Base-by-base conservation (phyloP, 1,140 invertebrate species). In the Drosophila azteca region DNA sequence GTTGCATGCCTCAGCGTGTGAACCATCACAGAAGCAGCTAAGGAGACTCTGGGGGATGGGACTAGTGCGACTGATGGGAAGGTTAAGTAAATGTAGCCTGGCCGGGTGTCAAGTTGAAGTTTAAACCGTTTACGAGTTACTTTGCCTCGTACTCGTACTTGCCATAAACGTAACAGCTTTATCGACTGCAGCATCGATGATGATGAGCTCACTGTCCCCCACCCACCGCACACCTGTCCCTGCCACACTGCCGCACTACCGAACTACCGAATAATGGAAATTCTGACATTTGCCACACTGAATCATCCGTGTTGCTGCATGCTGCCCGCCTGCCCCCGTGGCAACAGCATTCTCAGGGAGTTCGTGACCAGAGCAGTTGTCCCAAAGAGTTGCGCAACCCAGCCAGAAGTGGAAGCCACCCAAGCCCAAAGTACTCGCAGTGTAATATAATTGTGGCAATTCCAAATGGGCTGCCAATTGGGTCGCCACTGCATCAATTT, bases 401-500 rank as follows among this genome's bases (percentile, higher is more conserved):
- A 1, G 17, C 17, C 51, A 64, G 52, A 39, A 39, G 57, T 41
- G 43, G 24, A 59, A 46, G 29, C 57, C 48, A 51, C 35, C 58
- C 43, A 53, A 26, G 45, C 35, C 58, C 43, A 48, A 31, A 43
- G 63, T 59, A 63, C 60, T 65, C 48, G 35, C 54, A 65, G 71
- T 72, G 79, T 89, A 88, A 88, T 72, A 82, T 89, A 88, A 88
- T 83, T 88, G 83, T 76, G 22, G 83, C 59, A 77, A 88, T 88
- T 88, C 65, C 60, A 79, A 88, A 84, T 89, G 72, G 72, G 58
- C 68, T 77, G 79, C 74, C 72, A 89, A 89, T 79, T 83, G 83
- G 83, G 79, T 79, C 79, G 67, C 50, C 75, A 48, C 62, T 64
- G 75, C 74, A 67, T 74, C 62, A 58, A 60, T 77, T 66, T 73